These are phyloP conservation scores for Drosophila persimilis DNA, from an alignment of 1,140 invertebrate genomes.

Conservation along the genomic window DNA sequence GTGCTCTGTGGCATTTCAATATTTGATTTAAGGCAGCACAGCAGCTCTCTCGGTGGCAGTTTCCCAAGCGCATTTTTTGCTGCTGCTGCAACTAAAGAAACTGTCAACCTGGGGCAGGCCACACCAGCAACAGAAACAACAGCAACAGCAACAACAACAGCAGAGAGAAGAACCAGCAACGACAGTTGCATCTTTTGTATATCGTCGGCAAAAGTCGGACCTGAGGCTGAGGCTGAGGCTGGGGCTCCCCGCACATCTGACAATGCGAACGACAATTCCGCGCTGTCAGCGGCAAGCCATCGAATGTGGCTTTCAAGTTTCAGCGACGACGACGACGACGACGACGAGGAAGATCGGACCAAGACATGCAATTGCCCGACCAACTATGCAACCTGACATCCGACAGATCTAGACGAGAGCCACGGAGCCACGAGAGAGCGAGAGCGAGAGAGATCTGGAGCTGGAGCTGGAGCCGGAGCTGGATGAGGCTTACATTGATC, in stretches of 20 bases:
- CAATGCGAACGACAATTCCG: constrained; percentile 80
- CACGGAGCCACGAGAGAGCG: constrained; percentile 5
- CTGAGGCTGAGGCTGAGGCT: no score
- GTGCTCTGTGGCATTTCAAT: constrained; percentile 68
- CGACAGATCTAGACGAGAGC: constrained; percentile 73
- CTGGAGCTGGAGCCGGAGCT: constrained; percentile 33
- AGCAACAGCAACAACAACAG: constrained; percentile 36
- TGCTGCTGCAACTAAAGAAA: constrained; percentile 21
- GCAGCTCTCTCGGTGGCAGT: constrained; percentile 39
- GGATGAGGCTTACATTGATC: constrained; percentile 71
- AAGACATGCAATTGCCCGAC: constrained; percentile 74
- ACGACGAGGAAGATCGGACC: constrained; percentile 36
- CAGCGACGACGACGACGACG: constrained; percentile 54
- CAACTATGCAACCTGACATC: constrained; percentile 75
- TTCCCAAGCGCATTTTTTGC: constrained; percentile 76
- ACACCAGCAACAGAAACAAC: constrained; percentile 16
- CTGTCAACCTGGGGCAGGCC: constrained; percentile 49
- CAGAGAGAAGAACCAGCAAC: constrained; percentile 41
- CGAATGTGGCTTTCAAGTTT: constrained; percentile 71
- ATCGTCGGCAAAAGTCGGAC: constrained; percentile 59
- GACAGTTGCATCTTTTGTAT: constrained; percentile 80
- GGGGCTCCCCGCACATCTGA: constrained; percentile 31
- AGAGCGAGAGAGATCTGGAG: constrained; percentile 7
- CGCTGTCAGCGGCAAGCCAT: constrained; percentile 69
- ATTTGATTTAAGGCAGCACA: constrained; percentile 74